Conservation (phyloP, 1,140 invertebrate genomes). For the Anoplophora glabripennis region DNA sequence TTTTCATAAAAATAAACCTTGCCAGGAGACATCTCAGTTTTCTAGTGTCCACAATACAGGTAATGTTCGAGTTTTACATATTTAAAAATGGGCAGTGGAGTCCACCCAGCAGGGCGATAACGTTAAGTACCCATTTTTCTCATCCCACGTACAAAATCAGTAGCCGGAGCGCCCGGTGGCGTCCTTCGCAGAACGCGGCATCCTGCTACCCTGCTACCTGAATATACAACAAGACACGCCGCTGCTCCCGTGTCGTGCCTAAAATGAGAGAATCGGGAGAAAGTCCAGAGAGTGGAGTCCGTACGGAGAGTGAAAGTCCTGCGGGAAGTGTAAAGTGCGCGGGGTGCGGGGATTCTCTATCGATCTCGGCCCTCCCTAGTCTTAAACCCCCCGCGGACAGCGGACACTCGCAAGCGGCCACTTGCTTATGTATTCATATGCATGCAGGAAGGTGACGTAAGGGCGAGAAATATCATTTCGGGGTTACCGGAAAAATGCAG, state of each 20-base stretch:
- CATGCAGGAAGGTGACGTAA: slow-evolving; percentile 14
- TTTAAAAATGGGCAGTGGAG: too few species aligned
- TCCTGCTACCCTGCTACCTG: slow-evolving; percentile 1
- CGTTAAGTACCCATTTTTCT: too few species aligned
- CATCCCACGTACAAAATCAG: too few species aligned
- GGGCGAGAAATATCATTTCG: slow-evolving; percentile 6
- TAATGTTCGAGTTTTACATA: too few species aligned
- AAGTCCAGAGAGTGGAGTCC: slow-evolving; percentile 36
- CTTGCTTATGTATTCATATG: slow-evolving; percentile 43
- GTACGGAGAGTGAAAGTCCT: slow-evolving; percentile 43
- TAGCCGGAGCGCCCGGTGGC: too few species aligned
- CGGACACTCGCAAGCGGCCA: slow-evolving; percentile 34
- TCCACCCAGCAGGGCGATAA: too few species aligned
- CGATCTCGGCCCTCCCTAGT: slow-evolving; percentile 33
- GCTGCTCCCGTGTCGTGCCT: slow-evolving; percentile 1
- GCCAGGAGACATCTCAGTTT: too few species aligned
- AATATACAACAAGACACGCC: slow-evolving; percentile 7
- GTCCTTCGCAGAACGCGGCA: too few species aligned
- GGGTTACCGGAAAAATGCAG: slow-evolving; percentile 14
- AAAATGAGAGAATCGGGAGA: slow-evolving; percentile 23
- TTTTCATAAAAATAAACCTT: too few species aligned
- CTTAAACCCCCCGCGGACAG: slow-evolving; percentile 16
- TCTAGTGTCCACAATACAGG: too few species aligned
- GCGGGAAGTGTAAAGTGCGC: slow-evolving; percentile 40
- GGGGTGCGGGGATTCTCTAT: slow-evolving; percentile 29